Conservation (phyloP, 1,140 invertebrate species). For the Lepidurus apus region DNA sequence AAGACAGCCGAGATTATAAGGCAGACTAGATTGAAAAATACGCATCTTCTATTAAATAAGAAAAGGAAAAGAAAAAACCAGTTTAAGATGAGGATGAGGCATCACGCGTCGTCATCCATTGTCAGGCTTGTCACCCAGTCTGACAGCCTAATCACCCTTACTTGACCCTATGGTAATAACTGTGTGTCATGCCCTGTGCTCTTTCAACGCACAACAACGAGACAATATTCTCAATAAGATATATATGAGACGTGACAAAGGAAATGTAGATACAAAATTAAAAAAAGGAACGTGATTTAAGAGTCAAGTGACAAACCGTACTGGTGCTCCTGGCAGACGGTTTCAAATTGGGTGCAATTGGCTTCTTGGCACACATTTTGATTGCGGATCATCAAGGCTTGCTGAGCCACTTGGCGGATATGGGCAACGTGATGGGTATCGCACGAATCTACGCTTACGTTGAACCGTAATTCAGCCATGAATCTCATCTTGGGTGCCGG, state of each 20-base stretch:
- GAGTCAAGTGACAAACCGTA: slow-evolving; percentile 8
- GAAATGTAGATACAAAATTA: background rate
- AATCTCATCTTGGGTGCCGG: background rate
- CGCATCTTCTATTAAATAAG: background rate
- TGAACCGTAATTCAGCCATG: slow-evolving; percentile 1
- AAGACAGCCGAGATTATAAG: background rate
- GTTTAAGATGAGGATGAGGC: background rate
- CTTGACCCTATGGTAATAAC: background rate
- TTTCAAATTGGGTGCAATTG: slow-evolving; percentile 5
- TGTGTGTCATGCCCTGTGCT: background rate
- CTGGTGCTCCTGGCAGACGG: background rate
- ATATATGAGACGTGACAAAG: background rate
- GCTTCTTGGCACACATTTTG: slow-evolving; percentile 18
- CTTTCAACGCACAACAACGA: background rate
- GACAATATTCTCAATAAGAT: background rate
- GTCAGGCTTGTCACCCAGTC: background rate
- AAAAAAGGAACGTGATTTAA: background rate
- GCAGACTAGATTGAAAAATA: background rate
- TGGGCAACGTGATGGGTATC: slow-evolving; percentile 3
- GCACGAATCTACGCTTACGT: background rate
- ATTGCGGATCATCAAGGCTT: background rate
- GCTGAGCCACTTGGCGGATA: background rate
- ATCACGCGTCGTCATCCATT: background rate
- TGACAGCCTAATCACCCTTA: slow-evolving; percentile 5
- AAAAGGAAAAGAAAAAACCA: background rate